Evolutionary conservation across 1,140 invertebrate genomes (phyloP), one percentile per base, ranked within the genome.

Genomic region (Planococcus citri): DNA sequence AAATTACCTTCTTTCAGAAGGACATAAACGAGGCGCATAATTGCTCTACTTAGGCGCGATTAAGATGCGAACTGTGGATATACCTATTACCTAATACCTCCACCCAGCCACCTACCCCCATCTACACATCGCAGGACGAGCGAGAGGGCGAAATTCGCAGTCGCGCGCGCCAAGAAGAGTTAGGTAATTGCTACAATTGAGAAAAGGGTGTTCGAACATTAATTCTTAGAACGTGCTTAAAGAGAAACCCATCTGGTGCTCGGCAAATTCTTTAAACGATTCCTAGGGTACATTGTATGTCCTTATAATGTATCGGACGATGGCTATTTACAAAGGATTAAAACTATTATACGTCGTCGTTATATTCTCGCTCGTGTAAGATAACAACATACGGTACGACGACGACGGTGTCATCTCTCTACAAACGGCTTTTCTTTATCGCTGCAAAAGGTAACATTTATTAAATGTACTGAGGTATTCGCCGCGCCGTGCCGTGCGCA

Each of bases 271-370:
- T 64, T 64, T 64, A 64, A 64, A 64, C 60, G 60, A 64, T 64
- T 64, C 25, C 22, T 4, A 64, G 25, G 60, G 60, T 64, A 25
- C 17, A 27, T 64, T 27, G 60, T 64, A 64, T 27, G 60, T 64
- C 60, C 60, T 64, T 64, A 64, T 25, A 64, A 64, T 64, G 60
- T 64, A 64, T 64, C 60, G 60, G 60, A 64, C 60, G 60, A 64
- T 64, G 60, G 60, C 60, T 64, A 64, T 64, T 64, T 64, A 64
- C 60, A 64, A 64, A 64, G 60, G 60, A 64, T 64, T 64, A 64
- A 64, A 64, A 64, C 60, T 64, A 64, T 64, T 64, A 64, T 64
- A 25, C 25, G 60, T 64, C 60, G 60, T 64, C 60, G 60, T 64
- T 64, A n/a, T n/a, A n/a, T n/a, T n/a, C n/a, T n/a, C n/a, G n/a